A percentile compares a stretch with the other conserved stretches of the same genome.
Conservation (phyloP, 2,888 invertebrate genomes). For the Branchipolynoe longqiensis region DNA sequence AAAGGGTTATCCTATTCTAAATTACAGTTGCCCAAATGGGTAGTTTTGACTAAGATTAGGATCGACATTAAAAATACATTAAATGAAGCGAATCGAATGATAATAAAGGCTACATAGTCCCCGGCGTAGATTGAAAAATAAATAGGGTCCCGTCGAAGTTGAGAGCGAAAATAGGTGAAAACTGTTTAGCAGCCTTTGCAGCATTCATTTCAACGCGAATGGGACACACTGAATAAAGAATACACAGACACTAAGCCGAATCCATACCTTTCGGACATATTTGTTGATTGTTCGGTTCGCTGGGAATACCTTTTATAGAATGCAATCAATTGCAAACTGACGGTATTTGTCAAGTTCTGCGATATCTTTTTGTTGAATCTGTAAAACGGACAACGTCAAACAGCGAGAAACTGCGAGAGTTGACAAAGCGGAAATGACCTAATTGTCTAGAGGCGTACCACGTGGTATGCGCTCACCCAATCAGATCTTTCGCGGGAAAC, state of each 20-base stretch:
- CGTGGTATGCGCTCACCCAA: slow-evolving; percentile 29
- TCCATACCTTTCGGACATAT: slow-evolving; percentile 45
- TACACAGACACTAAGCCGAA: background rate
- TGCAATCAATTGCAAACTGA: background rate
- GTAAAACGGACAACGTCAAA: slow-evolving; percentile 11
- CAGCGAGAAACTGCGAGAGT: slow-evolving; percentile 24
- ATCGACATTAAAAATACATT: too few relatives aligned
- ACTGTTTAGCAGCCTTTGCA: background rate
- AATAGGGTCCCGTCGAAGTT: too few relatives aligned
- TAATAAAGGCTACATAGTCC: too few relatives aligned
- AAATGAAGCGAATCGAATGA: too few relatives aligned
- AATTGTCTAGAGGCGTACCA: background rate
- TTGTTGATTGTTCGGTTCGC: background rate
- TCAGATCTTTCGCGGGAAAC: slow-evolving; percentile 32
- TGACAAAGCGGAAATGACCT: background rate
- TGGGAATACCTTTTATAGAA: background rate
- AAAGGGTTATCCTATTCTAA: too few relatives aligned
- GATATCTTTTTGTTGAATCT: slow-evolving; percentile 7
- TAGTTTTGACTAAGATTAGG: too few relatives aligned
- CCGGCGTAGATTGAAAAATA: too few relatives aligned
- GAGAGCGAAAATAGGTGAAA: slow-evolving; percentile 37
- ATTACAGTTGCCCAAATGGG: too few relatives aligned
- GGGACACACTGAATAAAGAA: background rate
- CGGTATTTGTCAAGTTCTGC: too few relatives aligned
- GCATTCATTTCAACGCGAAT: background rate